Conservation (phyloP, 2,113 vertebrate species). For the cat (Felis catus) region F.catus_Fca126_mat1.0 CM031411.1:6711001-6711500, state of each 20-base stretch:
- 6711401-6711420: no score
- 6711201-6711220: rapidly evolving
- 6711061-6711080: neutral
- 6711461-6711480: no score
- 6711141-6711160: neutral
- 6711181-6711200: neutral
- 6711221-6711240: neutral
- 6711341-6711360: neutral
- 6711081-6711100: no score
- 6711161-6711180: rapidly evolving
- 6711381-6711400: rapidly evolving
- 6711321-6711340: rapidly evolving
- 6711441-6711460: neutral
- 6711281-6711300: rapidly evolving
- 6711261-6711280: rapidly evolving
- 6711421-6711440: neutral
- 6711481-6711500: no score
- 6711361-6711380: neutral
- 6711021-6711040: rapidly evolving
- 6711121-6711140: neutral
- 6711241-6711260: neutral
- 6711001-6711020: neutral
- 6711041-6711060: neutral
- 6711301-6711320: neutral
- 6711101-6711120: rapidly evolving